Percentiles rank a stretch among this genome's conserved stretches.
Conservation (phyloP, 2,888 invertebrate genomes). For the Tipula lateralis region DNA sequence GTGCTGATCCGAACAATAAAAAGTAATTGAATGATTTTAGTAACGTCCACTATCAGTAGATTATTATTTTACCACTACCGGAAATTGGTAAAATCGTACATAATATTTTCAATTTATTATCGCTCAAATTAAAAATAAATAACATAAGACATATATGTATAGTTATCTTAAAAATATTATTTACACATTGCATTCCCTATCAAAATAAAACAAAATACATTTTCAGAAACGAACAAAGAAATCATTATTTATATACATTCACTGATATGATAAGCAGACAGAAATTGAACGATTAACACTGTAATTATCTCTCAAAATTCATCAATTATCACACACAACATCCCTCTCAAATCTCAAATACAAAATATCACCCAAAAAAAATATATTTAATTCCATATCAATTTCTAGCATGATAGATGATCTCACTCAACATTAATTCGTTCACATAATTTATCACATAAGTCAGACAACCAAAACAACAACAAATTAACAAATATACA, state of each 20-base stretch:
- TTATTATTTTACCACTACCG: too few species aligned
- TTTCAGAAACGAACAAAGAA: neutral
- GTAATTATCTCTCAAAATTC: neutral
- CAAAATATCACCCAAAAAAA: neutral
- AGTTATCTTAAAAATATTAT: too few species aligned
- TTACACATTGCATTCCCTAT: too few species aligned
- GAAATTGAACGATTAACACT: neutral
- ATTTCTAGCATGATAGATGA: neutral
- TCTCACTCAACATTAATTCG: conserved; percentile 19
- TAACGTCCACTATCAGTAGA: too few species aligned
- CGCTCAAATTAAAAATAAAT: too few species aligned
- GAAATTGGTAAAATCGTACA: too few species aligned
- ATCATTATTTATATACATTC: neutral
- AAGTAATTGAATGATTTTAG: too few species aligned
- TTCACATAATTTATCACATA: conserved; percentile 19
- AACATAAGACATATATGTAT: too few species aligned
- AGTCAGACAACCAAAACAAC: neutral
- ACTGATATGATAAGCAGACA: neutral
- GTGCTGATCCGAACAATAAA: too few species aligned
- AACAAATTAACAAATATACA: neutral
- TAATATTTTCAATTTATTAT: too few species aligned
- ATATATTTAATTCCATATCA: neutral
- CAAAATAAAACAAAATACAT: neutral
- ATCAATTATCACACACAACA: neutral
- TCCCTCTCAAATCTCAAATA: neutral